Evolutionary conservation across 1,140 invertebrate species (phyloP).

Genomic region (Drosophila tristis): DNA sequence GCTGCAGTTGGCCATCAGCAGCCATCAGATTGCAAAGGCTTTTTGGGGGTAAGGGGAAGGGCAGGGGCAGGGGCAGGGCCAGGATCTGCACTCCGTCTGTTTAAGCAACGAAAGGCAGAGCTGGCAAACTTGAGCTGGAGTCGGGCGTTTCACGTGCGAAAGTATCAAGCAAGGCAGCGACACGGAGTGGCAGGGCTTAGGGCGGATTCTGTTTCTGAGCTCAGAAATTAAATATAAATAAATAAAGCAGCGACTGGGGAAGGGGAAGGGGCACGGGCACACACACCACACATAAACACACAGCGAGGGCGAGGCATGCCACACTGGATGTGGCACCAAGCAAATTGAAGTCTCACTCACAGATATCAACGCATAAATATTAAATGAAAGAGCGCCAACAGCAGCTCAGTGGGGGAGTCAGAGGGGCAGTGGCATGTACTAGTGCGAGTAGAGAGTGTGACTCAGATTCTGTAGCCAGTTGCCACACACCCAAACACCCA

Average conservation of each 20-base stretch:
- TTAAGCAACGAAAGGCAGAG: too few relatives aligned
- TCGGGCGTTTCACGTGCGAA: too few relatives aligned
- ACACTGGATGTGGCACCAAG: conserved; percentile 39
- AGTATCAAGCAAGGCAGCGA: background rate
- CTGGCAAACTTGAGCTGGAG: too few relatives aligned
- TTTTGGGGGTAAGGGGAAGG: too few relatives aligned
- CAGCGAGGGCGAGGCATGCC: background rate
- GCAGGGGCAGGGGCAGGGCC: too few relatives aligned
- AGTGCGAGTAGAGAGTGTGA: background rate
- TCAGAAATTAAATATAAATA: conserved; percentile 69
- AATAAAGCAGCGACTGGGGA: conserved; percentile 25
- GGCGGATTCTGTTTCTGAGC: conserved; percentile 2
- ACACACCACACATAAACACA: conserved; percentile 1
- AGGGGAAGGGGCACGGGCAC: background rate
- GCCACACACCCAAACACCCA: conserved; percentile 10
- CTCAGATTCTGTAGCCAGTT: conserved; percentile 44
- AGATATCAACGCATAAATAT: conserved; percentile 81
- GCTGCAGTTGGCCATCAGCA: too few relatives aligned
- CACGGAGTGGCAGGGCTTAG: background rate
- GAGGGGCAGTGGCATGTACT: conserved; percentile 9
- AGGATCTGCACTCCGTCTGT: too few relatives aligned
- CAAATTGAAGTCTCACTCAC: conserved; percentile 74
- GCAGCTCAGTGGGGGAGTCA: conserved; percentile 10
- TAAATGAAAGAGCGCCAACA: conserved; percentile 55
- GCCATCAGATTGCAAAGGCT: too few relatives aligned